These are phyloP conservation scores for Nibea coibor DNA, from an alignment of 2,113 vertebrate genomes.

Conservation along the genomic window DNA sequence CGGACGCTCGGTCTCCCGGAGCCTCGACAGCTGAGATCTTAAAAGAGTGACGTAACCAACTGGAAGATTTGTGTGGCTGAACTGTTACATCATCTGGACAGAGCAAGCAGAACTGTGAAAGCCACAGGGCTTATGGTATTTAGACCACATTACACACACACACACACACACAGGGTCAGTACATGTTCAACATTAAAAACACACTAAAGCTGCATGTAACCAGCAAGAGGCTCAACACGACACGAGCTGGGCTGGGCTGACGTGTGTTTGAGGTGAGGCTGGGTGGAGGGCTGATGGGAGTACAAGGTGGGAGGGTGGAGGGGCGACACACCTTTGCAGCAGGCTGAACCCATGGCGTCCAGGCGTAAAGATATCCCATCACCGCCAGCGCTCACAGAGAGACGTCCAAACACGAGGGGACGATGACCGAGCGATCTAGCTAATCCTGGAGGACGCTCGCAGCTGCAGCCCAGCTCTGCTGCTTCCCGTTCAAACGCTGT, in stretches of 20 bases:
- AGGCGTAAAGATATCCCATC: conserved; percentile 76
- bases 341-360: conserved; percentile 89
- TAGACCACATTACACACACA: background rate
- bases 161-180: background rate
- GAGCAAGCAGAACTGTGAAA: conserved; percentile 23
- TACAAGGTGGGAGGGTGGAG: background rate
- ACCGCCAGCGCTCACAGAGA: background rate
- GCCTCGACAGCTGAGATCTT: too few relatives aligned
- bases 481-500: background rate
- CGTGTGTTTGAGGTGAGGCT: background rate
- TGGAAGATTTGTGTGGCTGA: conserved; percentile 28
- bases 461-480: background rate
- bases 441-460: background rate
- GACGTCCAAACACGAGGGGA: background rate
- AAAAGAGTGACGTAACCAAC: conserved; percentile 10
- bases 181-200: conserved; percentile 17
- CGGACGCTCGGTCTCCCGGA: too few relatives aligned
- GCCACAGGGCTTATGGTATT: conserved; percentile 14
- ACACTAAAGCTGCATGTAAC: conserved; percentile 19
- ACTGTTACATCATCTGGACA: conserved; percentile 43
- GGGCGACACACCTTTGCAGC: conserved; percentile 88
- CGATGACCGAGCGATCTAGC: background rate
- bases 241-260: conserved; percentile 8
- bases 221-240: conserved; percentile 9
- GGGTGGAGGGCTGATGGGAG: background rate